Evolutionary conservation across 2,797 vertebrate genomes (phyloP).

Genomic region (Hydrophis major): DNA sequence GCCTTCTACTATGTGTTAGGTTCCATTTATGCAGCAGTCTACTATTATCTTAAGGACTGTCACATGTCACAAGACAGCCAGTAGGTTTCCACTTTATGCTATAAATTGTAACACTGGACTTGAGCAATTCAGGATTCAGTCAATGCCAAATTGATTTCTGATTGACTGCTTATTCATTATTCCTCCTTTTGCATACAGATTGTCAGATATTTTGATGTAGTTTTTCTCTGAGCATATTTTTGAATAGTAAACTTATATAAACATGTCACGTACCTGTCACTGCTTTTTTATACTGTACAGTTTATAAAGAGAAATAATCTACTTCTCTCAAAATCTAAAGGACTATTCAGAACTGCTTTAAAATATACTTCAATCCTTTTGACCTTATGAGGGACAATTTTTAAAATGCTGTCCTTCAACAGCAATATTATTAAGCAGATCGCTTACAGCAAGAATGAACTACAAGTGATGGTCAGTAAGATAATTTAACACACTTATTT

Average conservation of each 20-base stretch:
- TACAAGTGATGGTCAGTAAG: rapidly evolving
- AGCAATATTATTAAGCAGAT: rapidly evolving
- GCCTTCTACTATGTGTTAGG: not conserved
- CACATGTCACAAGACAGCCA: not conserved
- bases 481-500: not conserved
- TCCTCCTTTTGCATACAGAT: not conserved
- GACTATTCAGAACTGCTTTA: not conserved
- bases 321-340: not conserved
- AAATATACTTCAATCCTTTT: not conserved
- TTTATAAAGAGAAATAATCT: constrained; percentile 4
- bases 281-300: not conserved
- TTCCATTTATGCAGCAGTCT: not conserved
- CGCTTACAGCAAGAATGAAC: not conserved
- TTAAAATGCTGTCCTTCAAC: not conserved
- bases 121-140: not conserved
- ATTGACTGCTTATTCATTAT: not conserved
- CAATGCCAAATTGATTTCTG: not conserved
- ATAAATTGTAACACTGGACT: not conserved
- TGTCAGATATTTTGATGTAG: not conserved
- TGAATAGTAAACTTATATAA: not conserved
- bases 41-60: not conserved
- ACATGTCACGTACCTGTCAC: rapidly evolving
- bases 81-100: not conserved
- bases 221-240: not conserved
- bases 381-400: not conserved